These are phyloP conservation scores for Microcebus ravelobensis DNA, from an alignment of 2,113 vertebrate species.

Conservation along the genomic window DNA sequence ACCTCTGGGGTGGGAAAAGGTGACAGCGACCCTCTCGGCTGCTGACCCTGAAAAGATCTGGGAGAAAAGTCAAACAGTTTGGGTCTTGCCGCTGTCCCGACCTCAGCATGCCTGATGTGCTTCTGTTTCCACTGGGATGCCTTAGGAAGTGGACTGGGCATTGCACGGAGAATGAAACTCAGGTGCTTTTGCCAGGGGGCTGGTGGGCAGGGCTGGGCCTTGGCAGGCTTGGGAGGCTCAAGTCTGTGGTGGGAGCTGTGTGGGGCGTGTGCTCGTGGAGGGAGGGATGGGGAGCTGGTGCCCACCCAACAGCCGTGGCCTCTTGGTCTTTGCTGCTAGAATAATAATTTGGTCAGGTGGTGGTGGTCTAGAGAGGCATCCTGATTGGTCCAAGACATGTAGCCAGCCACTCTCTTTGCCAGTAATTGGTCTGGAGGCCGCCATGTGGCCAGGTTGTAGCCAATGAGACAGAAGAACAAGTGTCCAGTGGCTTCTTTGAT, in stretches of 20 bases:
- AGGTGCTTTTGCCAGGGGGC: background rate
- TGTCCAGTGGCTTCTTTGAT: fast-evolving
- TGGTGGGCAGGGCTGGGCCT: background rate
- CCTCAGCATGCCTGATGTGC: background rate
- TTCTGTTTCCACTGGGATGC: background rate
- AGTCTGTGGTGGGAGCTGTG: background rate
- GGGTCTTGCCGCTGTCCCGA: background rate
- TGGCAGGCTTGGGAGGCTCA: background rate
- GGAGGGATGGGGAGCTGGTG: fast-evolving
- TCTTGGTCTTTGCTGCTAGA: too few relatives aligned
- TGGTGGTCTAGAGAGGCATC: background rate
- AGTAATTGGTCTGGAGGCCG: background rate
- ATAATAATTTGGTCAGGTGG: fast-evolving
- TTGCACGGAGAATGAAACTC: conserved; percentile 34
- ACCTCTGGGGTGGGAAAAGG: background rate
- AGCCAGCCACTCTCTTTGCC: background rate
- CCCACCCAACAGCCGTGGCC: fast-evolving
- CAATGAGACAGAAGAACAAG: background rate
- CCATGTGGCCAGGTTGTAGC: background rate
- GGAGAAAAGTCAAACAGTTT: background rate
- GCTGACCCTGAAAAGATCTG: background rate
- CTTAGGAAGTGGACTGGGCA: background rate
- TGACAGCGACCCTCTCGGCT: background rate
- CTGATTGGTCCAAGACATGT: background rate
- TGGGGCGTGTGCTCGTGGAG: background rate